Evolutionary conservation across 2,113 vertebrate species (phyloP).

Genomic region (Callipepla californica): DNA sequence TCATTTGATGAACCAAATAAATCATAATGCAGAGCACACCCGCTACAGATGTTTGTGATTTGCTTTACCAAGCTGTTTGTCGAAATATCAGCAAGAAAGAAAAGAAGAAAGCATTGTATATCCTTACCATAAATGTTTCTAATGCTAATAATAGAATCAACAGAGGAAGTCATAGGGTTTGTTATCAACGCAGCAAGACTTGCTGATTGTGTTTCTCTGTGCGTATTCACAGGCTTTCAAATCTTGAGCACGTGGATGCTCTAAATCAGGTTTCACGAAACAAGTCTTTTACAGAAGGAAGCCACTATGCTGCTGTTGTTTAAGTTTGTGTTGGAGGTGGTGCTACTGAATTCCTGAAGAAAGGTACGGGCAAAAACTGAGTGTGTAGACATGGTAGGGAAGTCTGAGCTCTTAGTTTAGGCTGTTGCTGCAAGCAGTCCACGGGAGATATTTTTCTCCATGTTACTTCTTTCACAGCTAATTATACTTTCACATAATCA

Average conservation of each 20-base stretch:
- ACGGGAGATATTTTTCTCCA: background rate
- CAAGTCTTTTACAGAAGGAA: background rate
- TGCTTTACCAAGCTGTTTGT: background rate
- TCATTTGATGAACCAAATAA: background rate
- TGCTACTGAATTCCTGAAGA: background rate
- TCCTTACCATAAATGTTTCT: background rate
- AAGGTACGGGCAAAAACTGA: background rate
- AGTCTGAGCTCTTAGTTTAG: background rate
- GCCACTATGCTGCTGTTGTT: background rate
- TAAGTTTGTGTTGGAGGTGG: background rate
- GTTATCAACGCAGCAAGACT: background rate
- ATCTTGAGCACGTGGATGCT: background rate
- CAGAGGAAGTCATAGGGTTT: background rate
- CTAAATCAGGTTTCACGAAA: background rate
- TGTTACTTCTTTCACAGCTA: constrained; percentile 40
- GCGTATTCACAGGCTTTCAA: background rate
- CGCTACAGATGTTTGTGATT: background rate
- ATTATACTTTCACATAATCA: constrained; percentile 49
- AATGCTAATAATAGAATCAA: background rate
- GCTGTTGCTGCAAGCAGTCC: background rate
- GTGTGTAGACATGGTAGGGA: background rate
- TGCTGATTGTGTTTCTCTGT: background rate
- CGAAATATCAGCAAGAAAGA: background rate
- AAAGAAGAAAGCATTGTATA: background rate
- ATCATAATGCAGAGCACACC: background rate